Conservation (phyloP, 2,888 invertebrate species). For the Andrena bucephala region DNA sequence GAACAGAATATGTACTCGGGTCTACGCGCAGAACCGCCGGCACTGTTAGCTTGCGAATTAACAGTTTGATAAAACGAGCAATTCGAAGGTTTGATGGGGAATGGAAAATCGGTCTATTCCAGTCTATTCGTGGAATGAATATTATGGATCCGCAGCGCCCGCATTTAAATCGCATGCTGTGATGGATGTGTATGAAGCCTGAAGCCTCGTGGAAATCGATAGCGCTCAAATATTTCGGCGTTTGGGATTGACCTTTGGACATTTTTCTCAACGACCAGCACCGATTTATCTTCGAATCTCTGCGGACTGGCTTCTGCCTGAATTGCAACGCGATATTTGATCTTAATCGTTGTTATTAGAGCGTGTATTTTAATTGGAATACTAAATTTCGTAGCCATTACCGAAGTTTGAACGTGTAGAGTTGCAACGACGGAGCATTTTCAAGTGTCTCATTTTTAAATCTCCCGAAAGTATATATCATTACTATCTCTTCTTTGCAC, state of each 20-base stretch:
- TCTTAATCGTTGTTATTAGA: too few species aligned
- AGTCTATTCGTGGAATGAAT: conserved; percentile 41
- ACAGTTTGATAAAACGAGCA: conserved; percentile 14
- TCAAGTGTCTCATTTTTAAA: too few species aligned
- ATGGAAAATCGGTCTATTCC: conserved; percentile 42
- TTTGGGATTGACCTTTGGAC: conserved; percentile 1
- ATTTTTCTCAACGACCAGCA: neutral
- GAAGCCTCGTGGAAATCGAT: conserved; percentile 49
- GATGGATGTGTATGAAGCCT: conserved; percentile 15
- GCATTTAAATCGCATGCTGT: conserved; percentile 45
- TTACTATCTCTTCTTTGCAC: too few species aligned
- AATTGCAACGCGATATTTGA: neutral
- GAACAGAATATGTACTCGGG: neutral
- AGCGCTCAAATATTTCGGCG: conserved; percentile 45
- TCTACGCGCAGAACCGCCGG: neutral
- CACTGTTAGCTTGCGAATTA: neutral
- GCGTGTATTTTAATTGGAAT: too few species aligned
- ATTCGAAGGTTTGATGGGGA: neutral
- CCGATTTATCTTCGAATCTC: neutral
- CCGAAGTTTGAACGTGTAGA: too few species aligned
- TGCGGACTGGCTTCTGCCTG: neutral
- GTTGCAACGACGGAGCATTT: too few species aligned
- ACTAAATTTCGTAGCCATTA: too few species aligned
- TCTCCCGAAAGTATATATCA: too few species aligned
- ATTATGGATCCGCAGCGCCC: conserved; percentile 48